These are phyloP conservation scores for Patiria pectinifera DNA, from an alignment of 53 echinoderm and acorn worm species.

Conservation along the genomic window DNA sequence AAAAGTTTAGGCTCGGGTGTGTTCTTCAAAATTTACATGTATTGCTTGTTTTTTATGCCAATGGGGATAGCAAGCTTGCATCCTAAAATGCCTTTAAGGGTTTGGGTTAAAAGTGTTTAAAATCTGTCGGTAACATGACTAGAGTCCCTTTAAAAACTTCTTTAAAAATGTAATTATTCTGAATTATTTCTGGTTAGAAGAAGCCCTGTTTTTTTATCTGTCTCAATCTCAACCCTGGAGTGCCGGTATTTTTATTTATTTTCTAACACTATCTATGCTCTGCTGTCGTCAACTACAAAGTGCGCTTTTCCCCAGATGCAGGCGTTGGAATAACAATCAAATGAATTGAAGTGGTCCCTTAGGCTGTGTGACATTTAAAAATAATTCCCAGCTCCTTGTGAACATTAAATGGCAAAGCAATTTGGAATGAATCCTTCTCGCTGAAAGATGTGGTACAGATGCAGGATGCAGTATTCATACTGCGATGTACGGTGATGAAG, in stretches of 20 bases:
- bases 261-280: neutral
- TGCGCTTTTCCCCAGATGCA: neutral
- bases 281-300: neutral
- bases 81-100: no score
- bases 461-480: neutral
- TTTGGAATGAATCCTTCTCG: neutral
- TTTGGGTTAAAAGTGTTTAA: no score
- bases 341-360: neutral
- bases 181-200: no score
- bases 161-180: no score
- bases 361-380: neutral
- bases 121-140: no score
- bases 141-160: no score
- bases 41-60: no score
- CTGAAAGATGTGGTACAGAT: constrained; percentile 1
- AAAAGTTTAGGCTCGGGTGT: no score
- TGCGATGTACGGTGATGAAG: neutral
- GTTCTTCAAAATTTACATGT: no score
- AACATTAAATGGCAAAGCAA: constrained; percentile 5
- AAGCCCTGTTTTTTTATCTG: neutral
- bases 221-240: no score
- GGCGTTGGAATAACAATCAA: neutral
- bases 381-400: neutral
- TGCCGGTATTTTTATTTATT: neutral
- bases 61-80: no score